Evolutionary conservation across 2,797 vertebrate species (phyloP), one percentile per base, ranked within the genome.

Genomic region (Calcarius lapponicus): DNA sequence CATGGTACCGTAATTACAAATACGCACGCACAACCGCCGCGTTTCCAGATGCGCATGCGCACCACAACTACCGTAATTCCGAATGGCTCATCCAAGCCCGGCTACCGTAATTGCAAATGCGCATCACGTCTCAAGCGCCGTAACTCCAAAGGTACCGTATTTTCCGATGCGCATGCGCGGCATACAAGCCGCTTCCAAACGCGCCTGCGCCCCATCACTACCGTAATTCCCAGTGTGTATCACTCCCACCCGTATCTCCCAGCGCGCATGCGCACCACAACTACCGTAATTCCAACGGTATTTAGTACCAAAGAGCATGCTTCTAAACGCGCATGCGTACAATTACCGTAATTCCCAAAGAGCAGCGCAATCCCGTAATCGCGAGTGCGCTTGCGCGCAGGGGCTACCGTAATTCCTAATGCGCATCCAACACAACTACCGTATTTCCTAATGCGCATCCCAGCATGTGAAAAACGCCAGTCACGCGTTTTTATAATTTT

Each of bases 221-320:
- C 73, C 64, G 56, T 78, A 78, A 0, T 47, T 69, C 4, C 4
- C 7, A 13, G 32, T 3, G 32, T 12, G 15, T 8, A 28, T 18
- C 7, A 15, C 22, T 3, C 8, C 2, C 3, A 0, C 0, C 4
- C 1, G 1, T 7, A 1, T 3, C 32, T 24, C 22, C 18, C 8
- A 28, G 3, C 0, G 26, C 1, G 38, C 72, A 60, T 53, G 54
- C 38, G 71, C 71, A 4, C 5, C 45, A 4, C 6, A 2, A 2
- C 10, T 11, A 19, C 54, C 15, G 53, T 75, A 51, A 11, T 36
- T 34, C 2, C 36, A 5, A 4, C 1, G 0, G 3, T 17, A 0
- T 7, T 4, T 5, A 2, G 1, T 14, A 2, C 19, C 10, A 17
- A 7, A 2, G 1, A 12, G 5, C n/a, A 0, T 15, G 2, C 4